These are phyloP conservation scores for Marronus borbonicus DNA, from an alignment of 2,888 invertebrate species.

Conservation along the genomic window DNA sequence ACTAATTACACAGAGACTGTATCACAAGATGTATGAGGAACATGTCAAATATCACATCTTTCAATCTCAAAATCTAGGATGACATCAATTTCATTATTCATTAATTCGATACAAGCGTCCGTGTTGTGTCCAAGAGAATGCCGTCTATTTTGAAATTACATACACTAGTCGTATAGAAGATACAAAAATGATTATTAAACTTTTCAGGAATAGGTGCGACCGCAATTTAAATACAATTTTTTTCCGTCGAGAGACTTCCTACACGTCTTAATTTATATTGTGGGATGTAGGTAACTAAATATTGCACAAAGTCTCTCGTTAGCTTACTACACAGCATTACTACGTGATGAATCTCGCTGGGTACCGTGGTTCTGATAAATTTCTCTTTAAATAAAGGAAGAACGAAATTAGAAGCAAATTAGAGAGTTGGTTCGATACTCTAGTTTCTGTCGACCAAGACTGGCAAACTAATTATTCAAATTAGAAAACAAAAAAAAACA, in stretches of 20 bases:
- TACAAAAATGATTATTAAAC: constrained; percentile 37
- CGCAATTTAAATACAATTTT: constrained; percentile 46
- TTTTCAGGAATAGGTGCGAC: constrained; percentile 45
- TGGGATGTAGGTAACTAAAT: constrained; percentile 46
- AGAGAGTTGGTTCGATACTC: constrained; percentile 25
- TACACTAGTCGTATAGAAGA: neutral
- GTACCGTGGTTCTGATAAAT: constrained; percentile 31
- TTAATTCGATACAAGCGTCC: too few relatives aligned
- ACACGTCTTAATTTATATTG: constrained; percentile 47
- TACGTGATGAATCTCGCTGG: constrained; percentile 7
- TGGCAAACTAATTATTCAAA: neutral
- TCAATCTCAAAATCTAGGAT: too few relatives aligned
- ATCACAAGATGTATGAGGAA: too few relatives aligned
- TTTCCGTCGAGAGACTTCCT: constrained; percentile 39
- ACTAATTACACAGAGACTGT: too few relatives aligned
- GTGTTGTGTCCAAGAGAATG: too few relatives aligned
- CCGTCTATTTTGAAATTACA: neutral
- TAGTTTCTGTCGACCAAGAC: neutral
- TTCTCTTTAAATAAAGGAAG: constrained; percentile 40
- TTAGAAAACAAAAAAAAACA: neutral
- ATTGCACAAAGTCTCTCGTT: constrained; percentile 33
- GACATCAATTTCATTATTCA: too few relatives aligned
- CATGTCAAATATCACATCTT: too few relatives aligned
- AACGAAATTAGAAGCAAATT: constrained; percentile 32
- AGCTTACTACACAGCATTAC: neutral